These are phyloP conservation scores for Drosophila hamatofila DNA, from an alignment of 2,888 invertebrate genomes.

Conservation along the genomic window DNA sequence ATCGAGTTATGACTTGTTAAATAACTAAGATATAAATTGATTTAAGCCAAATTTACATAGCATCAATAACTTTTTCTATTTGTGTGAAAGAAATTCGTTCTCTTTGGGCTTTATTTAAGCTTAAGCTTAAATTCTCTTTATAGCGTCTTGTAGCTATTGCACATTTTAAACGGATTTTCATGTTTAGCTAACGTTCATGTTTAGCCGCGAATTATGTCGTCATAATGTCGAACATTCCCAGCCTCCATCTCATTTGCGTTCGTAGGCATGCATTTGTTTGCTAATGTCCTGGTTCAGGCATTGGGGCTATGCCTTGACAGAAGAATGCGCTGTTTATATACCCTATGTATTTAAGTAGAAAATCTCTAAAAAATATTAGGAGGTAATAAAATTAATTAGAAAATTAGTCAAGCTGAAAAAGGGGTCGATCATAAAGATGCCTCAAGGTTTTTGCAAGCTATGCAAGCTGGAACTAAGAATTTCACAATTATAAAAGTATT, in stretches of 20 bases:
- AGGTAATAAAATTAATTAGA: too few species aligned
- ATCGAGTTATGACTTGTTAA: conserved; percentile 32
- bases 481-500: too few species aligned
- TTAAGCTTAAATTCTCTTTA: neutral
- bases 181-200: conserved; percentile 26
- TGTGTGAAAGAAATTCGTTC: neutral
- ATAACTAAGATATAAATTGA: conserved; percentile 31
- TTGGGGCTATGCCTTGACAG: conserved; percentile 53
- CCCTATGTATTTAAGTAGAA: neutral
- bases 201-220: conserved; percentile 21
- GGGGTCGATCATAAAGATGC: too few species aligned
- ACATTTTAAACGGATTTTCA: conserved; percentile 38
- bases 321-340: conserved; percentile 27
- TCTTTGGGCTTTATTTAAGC: neutral
- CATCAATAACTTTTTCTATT: conserved; percentile 10
- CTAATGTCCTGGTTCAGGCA: conserved; percentile 23
- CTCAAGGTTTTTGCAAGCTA: too few species aligned
- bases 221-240: neutral
- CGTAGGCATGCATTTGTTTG: conserved; percentile 29
- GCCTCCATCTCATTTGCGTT: neutral
- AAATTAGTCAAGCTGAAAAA: neutral
- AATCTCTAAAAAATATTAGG: too few species aligned
- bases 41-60: conserved; percentile 14
- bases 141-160: conserved; percentile 1
- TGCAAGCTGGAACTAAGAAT: too few species aligned